Base-by-base conservation (phyloP, 2,797 vertebrate species). In the Cercopithecus neglectus region DNA sequence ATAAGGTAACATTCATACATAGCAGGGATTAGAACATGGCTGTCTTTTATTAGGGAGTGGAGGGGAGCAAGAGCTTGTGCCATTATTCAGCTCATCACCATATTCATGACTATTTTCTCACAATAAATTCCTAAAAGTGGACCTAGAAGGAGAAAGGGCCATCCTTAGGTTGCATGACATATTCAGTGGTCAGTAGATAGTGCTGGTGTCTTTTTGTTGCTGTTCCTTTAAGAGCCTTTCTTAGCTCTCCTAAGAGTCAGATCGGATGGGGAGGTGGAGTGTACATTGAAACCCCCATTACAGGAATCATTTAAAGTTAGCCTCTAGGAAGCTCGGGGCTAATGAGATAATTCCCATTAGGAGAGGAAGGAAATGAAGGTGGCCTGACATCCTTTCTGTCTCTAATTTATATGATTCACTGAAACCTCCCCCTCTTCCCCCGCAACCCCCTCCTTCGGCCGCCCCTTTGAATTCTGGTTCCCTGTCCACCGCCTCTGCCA, bases 271-370 rank as follows among this genome's bases (percentile, higher is more conserved):
- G 76, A 81, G 30, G 53, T 59, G 28, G 91, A 30, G 22, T 64
- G 19, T 41, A 89, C 86, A 48, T 26, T 83, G 95, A 96, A 97
- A 95, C 92, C 92, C 95, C 95, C 92, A 53, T 96, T 95, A 92
- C 87, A 89, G 94, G 96, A 97, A 96, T 96, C 97, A 95, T 97
- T 98, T 96, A 90, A 96, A 94, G 95, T 97, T 92, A 21, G 88
- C 94, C 95, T 95, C 78, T 96, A 95, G 97, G 96, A 97, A 93
- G 92, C 97, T 97, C 1, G 2, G 89, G 96, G 96, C 97, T 98
- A 97, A 97, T 97, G 97, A 97, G 97, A 98, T 98, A 98, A 98
- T 97, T 97, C 96, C 95, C 91, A 97, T 97, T 97, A 98, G 96
- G 90, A 67, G 83, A 96, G 97, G 97, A 98, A 98, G 97, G 97